Conservation (phyloP, 2,888 invertebrate genomes). For the Vannuccia rotundouncinata region DNA sequence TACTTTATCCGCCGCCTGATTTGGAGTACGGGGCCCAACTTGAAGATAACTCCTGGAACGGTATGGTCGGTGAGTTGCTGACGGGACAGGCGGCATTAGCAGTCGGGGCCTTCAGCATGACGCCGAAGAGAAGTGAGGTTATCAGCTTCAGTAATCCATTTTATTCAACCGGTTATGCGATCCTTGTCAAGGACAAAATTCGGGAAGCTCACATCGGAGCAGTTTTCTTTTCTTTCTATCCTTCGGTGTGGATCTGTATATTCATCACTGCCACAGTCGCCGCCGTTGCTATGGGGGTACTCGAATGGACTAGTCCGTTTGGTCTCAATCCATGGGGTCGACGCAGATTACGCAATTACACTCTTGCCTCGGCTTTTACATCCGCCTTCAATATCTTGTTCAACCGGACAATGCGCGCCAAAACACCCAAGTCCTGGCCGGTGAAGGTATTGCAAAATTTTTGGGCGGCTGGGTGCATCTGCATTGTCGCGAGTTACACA, state of each 20-base stretch:
- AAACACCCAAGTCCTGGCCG: conserved; percentile 91
- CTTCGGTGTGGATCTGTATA: conserved; percentile 81
- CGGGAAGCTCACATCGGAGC: not conserved
- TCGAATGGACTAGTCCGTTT: conserved; percentile 88
- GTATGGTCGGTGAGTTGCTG: conserved; percentile 76
- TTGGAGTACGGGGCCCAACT: not conserved
- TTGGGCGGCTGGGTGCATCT: conserved; percentile 88
- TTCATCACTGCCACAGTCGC: conserved; percentile 79
- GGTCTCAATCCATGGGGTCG: conserved; percentile 91
- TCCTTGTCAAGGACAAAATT: not conserved
- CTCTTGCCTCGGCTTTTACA: conserved; percentile 77
- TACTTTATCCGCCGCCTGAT: conserved; percentile 3
- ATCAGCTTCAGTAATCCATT: conserved; percentile 82
- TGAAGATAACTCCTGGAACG: conserved; percentile 69
- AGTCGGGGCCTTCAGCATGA: conserved; percentile 79
- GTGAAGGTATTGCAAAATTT: conserved; percentile 89
- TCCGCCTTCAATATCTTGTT: conserved; percentile 87
- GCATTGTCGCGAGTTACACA: conserved; percentile 86
- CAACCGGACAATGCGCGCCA: conserved; percentile 84
- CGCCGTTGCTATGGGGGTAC: conserved; percentile 79
- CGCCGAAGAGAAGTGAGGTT: conserved; percentile 62
- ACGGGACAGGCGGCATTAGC: conserved; percentile 81
- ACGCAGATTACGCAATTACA: conserved; percentile 83
- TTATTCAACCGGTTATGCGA: conserved; percentile 1
- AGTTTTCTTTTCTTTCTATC: conserved; percentile 66